Percentiles rank a stretch among this genome's conserved stretches.
phyloP scores from a whole-genome alignment of 2,888 invertebrate genomes.

The Cepaea hortensis region DNA sequence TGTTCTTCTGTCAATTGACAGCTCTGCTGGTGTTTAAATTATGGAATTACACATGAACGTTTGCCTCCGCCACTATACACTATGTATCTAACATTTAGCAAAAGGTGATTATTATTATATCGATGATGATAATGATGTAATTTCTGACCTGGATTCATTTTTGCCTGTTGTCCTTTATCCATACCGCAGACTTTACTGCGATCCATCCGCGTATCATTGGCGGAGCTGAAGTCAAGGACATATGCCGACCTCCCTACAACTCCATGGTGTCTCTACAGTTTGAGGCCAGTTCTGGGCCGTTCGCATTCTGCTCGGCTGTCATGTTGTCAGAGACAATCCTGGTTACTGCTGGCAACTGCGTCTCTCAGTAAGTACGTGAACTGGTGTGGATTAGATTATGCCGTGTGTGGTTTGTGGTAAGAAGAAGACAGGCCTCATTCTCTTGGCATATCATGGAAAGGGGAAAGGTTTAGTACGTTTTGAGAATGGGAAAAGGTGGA shows the following conservation, averaged over 20 bases:
- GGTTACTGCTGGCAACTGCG: conserved; percentile 44
- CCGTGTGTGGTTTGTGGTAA: no score
- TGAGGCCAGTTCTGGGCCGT: background rate
- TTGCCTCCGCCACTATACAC: no score
- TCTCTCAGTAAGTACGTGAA: conserved; percentile 37
- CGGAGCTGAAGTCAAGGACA: conserved; percentile 28
- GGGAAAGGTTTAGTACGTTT: background rate
- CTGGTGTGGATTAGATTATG: background rate
- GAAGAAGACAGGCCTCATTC: background rate
- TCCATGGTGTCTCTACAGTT: conserved; percentile 49
- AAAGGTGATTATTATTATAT: no score
- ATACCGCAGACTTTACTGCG: background rate
- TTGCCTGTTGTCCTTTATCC: background rate
- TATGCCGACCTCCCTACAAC: conserved; percentile 49
- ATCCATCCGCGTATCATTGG: conserved; percentile 45
- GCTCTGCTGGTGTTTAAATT: no score
- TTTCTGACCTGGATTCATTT: no score
- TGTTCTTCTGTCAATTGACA: no score
- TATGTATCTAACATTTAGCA: no score
- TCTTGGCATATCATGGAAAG: background rate
- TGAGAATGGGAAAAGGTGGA: background rate
- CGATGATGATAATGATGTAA: no score
- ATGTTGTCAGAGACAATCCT: conserved; percentile 32
- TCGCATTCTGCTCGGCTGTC: conserved; percentile 49
- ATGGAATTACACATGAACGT: no score